phyloP scores from a whole-genome alignment of 1,140 invertebrate genomes.

The Oreohelix idahoensis region DNA sequence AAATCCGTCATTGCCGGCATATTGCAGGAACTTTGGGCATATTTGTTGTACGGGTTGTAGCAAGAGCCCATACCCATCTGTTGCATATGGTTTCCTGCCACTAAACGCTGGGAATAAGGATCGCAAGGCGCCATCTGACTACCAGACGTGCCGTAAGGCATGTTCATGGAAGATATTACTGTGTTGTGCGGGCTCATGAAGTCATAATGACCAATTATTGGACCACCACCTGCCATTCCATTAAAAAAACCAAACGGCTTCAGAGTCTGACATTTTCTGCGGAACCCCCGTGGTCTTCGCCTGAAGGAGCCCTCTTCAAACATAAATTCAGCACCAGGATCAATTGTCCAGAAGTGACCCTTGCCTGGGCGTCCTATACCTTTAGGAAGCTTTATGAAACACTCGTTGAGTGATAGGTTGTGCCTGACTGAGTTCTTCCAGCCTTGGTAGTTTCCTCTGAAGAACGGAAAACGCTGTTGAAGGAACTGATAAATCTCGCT shows the following conservation, averaged over 20 bases:
- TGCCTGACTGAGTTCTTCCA: slow-evolving; percentile 99
- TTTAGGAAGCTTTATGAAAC: slow-evolving; percentile 81
- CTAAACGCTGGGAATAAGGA: no score
- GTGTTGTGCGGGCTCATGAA: slow-evolving; percentile 60
- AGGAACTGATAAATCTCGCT: slow-evolving; percentile 75
- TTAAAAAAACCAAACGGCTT: slow-evolving; percentile 71
- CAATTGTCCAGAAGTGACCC: slow-evolving; percentile 98
- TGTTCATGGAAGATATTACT: slow-evolving; percentile 58
- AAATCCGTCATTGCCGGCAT: no score
- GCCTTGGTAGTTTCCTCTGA: slow-evolving; percentile 94
- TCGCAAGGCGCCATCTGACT: no score
- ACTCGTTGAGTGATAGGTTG: slow-evolving; percentile 96
- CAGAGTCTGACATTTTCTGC: slow-evolving; percentile 80
- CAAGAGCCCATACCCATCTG: no score
- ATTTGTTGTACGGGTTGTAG: no score
- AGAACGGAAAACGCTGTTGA: slow-evolving; percentile 81
- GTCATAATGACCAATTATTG: slow-evolving; percentile 65
- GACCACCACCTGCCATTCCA: slow-evolving; percentile 55
- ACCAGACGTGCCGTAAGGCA: not conserved
- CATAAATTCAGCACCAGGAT: slow-evolving; percentile 94
- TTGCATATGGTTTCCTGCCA: no score
- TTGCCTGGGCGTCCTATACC: slow-evolving; percentile 91
- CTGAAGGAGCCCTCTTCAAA: slow-evolving; percentile 97
- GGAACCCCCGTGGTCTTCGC: slow-evolving; percentile 91
- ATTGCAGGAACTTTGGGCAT: no score